phyloP scores from a whole-genome alignment of 2,888 invertebrate species.

The Heliconius ethilla region DNA sequence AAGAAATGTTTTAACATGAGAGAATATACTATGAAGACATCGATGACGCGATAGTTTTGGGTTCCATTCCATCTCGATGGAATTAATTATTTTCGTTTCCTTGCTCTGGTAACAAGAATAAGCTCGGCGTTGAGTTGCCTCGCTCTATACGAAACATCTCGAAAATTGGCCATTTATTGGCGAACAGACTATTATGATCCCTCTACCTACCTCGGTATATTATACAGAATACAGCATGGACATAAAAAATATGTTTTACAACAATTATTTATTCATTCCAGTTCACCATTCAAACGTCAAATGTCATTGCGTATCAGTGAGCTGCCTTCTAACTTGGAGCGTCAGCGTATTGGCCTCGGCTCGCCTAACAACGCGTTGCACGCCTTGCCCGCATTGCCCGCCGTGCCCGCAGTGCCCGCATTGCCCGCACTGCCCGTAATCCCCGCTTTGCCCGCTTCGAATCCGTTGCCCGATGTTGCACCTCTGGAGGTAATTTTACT shows the following conservation, averaged over 20 bases:
- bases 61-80: too few relatives aligned
- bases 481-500: constrained; percentile 47
- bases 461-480: constrained; percentile 50
- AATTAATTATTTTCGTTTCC: too few relatives aligned
- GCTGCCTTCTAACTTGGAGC: constrained; percentile 96
- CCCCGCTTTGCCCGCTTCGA: constrained; percentile 74
- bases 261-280: constrained; percentile 65
- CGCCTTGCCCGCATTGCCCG: constrained; percentile 60
- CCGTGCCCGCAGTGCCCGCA: constrained; percentile 80
- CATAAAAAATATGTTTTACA: not conserved
- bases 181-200: too few relatives aligned
- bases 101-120: too few relatives aligned
- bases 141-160: too few relatives aligned
- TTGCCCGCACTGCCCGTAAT: constrained; percentile 72
- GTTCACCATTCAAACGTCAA: constrained; percentile 97
- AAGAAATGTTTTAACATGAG: too few relatives aligned
- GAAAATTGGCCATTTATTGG: too few relatives aligned
- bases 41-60: too few relatives aligned
- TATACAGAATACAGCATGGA: not conserved
- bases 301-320: constrained; percentile 97
- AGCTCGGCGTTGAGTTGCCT: too few relatives aligned
- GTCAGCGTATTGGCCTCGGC: constrained; percentile 87
- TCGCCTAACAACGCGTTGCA: constrained; percentile 86
- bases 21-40: too few relatives aligned
- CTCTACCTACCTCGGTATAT: too few relatives aligned